Evolutionary conservation across 2,888 invertebrate genomes (phyloP).

Genomic region (Rhagonycha lutea): DNA sequence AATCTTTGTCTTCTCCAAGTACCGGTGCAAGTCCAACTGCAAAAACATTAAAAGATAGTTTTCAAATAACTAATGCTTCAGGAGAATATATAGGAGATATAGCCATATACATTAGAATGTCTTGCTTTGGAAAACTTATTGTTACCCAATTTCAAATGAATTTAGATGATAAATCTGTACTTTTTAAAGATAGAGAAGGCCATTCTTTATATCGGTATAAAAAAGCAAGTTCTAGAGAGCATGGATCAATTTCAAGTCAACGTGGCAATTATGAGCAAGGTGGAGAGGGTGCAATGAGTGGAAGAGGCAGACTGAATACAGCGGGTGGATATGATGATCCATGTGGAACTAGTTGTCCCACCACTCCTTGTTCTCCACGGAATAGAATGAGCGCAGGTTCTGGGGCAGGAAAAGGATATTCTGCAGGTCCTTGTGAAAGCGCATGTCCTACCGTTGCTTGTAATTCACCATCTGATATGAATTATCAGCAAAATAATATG

Average conservation of each 20-base stretch:
- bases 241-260: not conserved
- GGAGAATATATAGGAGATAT: slow-evolving; percentile 62
- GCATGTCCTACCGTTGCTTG: slow-evolving; percentile 34
- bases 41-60: slow-evolving; percentile 65
- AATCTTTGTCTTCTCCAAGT: slow-evolving; percentile 45
- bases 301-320: slow-evolving; percentile 7
- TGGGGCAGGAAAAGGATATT: not conserved
- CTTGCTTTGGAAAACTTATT: slow-evolving; percentile 68
- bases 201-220: slow-evolving; percentile 53
- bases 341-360: not conserved
- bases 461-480: slow-evolving; percentile 49
- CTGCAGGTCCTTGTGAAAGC: not conserved
- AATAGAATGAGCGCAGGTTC: not conserved
- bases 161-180: slow-evolving; percentile 52
- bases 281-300: not conserved
- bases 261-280: not conserved
- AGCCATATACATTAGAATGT: slow-evolving; percentile 65
- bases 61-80: slow-evolving; percentile 59
- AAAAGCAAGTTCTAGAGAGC: slow-evolving; percentile 40
- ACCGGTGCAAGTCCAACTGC: slow-evolving; percentile 50
- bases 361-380: not conserved
- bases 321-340: not conserved
- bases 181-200: slow-evolving; percentile 55
- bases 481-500: slow-evolving; percentile 41
- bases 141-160: slow-evolving; percentile 68